phyloP scores from a whole-genome alignment of 2,113 vertebrate species.

The Toxotes chatareus region DNA sequence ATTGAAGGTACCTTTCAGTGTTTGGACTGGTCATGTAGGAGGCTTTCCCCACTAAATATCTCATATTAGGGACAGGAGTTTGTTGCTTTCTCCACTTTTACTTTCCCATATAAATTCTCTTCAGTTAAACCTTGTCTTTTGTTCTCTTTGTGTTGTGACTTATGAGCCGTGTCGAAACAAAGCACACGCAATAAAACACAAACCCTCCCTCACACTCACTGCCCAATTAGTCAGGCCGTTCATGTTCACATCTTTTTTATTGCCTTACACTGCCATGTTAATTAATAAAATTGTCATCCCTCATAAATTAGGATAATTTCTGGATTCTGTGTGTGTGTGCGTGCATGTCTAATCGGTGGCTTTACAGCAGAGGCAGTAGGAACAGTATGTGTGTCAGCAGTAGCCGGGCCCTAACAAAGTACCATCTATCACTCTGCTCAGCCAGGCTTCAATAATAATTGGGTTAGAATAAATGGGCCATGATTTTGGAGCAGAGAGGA shows the following conservation, averaged over 20 bases:
- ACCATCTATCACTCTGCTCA: constrained; percentile 79
- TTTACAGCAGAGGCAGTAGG: constrained; percentile 33
- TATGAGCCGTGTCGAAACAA: constrained; percentile 57
- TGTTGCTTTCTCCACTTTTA: constrained; percentile 17
- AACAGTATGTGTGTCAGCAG: constrained; percentile 70
- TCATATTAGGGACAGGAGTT: not conserved
- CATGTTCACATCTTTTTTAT: constrained; percentile 68
- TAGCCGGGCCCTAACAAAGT: constrained; percentile 67
- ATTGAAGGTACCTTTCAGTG: constrained; percentile 54
- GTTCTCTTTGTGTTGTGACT: constrained; percentile 45
- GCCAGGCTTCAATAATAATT: constrained; percentile 83
- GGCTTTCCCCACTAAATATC: not conserved
- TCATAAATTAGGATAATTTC: constrained; percentile 79
- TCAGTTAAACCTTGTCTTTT: constrained; percentile 20
- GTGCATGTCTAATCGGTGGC: constrained; percentile 43
- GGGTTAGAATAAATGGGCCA: constrained; percentile 83
- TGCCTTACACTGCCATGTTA: constrained; percentile 52
- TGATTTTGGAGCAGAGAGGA: constrained; percentile 72
- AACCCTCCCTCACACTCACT: constrained; percentile 42
- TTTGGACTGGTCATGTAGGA: not conserved
- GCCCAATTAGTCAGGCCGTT: constrained; percentile 67
- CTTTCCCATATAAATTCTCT: constrained; percentile 22
- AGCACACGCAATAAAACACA: constrained; percentile 58
- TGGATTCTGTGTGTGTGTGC: constrained; percentile 30
- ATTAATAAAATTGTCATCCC: constrained; percentile 76